Base-by-base conservation (phyloP, 2,888 invertebrate species). In the Epiblema foenella region DNA sequence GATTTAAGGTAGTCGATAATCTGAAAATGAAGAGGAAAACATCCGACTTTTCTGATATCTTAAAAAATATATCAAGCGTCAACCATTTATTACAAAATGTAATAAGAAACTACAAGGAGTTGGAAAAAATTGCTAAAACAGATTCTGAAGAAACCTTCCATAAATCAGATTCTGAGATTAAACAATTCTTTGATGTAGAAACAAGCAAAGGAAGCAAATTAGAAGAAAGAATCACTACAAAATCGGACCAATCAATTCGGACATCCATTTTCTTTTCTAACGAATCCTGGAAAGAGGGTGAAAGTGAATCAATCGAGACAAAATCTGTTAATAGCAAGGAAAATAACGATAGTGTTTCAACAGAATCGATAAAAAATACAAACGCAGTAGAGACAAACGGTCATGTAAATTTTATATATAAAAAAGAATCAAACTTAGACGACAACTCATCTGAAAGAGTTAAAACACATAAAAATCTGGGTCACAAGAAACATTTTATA, bases 1-100 rank as follows among this genome's bases (percentile, higher is more conserved):
- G 2, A n/a, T 64, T 64, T 39, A 52, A 64, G 64, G 52, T 37
- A 54, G 52, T 24, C 3, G 5, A 54, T 11, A 64, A 20, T 24
- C 52, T n/a, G 15, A 54, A 39, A n/a, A 7, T 20, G n/a, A n/a
- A 29, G 4, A n/a, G 24, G n/a, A 12, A 24, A 29, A 11, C 46
- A 29, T 29, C 10, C 11, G 60, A 46, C 3, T n/a, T 39, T 8
- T 0, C 20, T 20, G 18, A 52, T 10, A 20, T 64, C 11, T 15
- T 15, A 11, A n/a, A 39, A 1, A 64, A 54, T 18, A 52, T 64
- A 39, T 24, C 64, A 64, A 20, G 39, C 7, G 52, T 54, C 10
- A 37, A 54, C 10, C n/a, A 4, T 37, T 54, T 64, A 39, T 10
- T 64, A 11, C 9, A 24, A 17, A n/a, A 64, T 2, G 37, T 54